These are phyloP conservation scores for Acanthopagrus latus DNA, from an alignment of 2,797 vertebrate species.

Conservation along the genomic window DNA sequence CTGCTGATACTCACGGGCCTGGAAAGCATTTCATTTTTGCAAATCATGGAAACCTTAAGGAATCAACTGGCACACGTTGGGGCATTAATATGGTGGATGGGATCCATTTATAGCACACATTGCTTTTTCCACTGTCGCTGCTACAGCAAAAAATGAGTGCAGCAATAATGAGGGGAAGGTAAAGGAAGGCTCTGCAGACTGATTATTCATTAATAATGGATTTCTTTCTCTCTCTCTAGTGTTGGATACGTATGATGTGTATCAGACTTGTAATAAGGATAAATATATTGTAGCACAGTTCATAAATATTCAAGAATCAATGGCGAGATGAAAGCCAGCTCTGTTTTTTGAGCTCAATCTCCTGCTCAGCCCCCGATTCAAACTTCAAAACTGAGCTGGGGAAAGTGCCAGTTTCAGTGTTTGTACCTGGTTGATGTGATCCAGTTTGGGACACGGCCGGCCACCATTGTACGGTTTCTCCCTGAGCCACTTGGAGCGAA, in stretches of 20 bases:
- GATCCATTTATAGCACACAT: constrained; percentile 57
- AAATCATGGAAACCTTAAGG: constrained; percentile 55
- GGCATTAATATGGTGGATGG: constrained; percentile 52
- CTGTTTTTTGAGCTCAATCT: not conserved
- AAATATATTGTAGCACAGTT: constrained; percentile 32
- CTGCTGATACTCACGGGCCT: constrained; percentile 49
- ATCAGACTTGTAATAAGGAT: constrained; percentile 27
- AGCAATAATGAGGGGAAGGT: constrained; percentile 59
- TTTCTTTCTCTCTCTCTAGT: constrained; percentile 22
- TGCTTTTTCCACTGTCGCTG: constrained; percentile 33
- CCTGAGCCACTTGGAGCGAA: constrained; percentile 97
- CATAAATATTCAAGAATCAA: constrained; percentile 40
- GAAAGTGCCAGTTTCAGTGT: not conserved
- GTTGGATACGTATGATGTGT: constrained; percentile 24
- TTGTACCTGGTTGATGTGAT: constrained; percentile 95
- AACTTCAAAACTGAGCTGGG: not conserved
- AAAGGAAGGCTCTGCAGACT: constrained; percentile 50
- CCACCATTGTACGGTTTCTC: constrained; percentile 98
- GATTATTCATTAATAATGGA: constrained; percentile 61
- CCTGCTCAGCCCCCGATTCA: not conserved
- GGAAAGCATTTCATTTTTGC: constrained; percentile 52
- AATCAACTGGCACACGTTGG: constrained; percentile 33
- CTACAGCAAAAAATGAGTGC: constrained; percentile 57
- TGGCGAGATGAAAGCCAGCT: not conserved
- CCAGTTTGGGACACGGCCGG: constrained; percentile 96